Evolutionary conservation across 92 coral and sea anemone genomes (phyloP), one percentile per base, ranked within the genome.

Genomic region (Metridium senile): DNA sequence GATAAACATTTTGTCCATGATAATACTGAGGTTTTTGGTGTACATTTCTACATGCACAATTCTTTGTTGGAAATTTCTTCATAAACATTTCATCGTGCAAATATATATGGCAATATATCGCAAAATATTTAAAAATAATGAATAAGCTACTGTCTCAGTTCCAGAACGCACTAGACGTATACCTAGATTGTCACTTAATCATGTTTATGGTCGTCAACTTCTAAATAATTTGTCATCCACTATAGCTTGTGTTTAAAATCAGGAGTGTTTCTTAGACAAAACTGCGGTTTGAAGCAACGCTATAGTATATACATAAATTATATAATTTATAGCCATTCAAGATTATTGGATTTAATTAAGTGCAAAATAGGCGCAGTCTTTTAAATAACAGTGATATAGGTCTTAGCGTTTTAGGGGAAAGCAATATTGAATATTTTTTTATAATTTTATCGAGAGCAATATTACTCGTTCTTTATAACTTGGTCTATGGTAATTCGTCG

Each of bases 231-330:
- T 13, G 13, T 39, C 8, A 39, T 39, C 13, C 13, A 39, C 13
- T 39, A 39, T n/a, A 13, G 6, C 49, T 39, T 6, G 8, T 39
- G 8, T 13, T 39, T 39, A 4, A 4, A 39, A 39, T 6, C 49
- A 39, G 49, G 49, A 39, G 49, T 39, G 49, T 39, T 13, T 39
- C 49, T 23, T 59, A 59, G 66, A 23, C 66, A 26, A 59, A 54
- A 26, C 32, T 59, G 66, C 22, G 66, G 66, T 59, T 59, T 59
- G 59, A 54, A 54, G 59, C 59, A 54, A 59, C 66, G 66, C 66
- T 59, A 59, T 54, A n/a, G 9, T 8, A 54, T 59, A 59, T 59
- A 26, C 66, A 59, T 22, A 26, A 59, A 59, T 22, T 26, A 59
- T 10, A 59, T 26, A 59, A 59, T 59, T 59, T 26, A 59, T 2